These are phyloP conservation scores for Gibbula magus DNA, from an alignment of 2,888 invertebrate species.

Conservation along the genomic window DNA sequence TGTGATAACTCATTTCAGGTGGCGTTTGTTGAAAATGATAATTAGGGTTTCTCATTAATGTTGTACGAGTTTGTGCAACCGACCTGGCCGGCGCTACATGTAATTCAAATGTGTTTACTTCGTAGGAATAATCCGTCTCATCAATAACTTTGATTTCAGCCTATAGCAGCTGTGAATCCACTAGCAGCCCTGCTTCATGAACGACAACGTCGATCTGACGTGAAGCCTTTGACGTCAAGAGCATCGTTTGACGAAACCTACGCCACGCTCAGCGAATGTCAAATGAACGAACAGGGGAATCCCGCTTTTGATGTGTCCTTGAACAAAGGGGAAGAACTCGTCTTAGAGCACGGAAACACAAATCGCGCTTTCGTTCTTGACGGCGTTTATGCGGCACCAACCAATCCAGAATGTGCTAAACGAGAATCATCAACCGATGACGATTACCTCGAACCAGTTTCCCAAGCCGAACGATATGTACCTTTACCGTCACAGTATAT, in stretches of 20 bases:
- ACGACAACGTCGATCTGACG: too few relatives aligned
- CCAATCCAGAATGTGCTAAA: background rate
- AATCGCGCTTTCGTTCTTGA: background rate
- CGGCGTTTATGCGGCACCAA: background rate
- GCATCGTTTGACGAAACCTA: background rate
- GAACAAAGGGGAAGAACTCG: slow-evolving; percentile 2
- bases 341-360: background rate
- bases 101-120: too few relatives aligned
- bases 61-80: too few relatives aligned
- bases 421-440: background rate
- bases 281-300: background rate
- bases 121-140: too few relatives aligned
- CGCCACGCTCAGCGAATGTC: background rate
- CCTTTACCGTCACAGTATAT: background rate
- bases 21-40: too few relatives aligned
- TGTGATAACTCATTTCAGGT: too few relatives aligned
- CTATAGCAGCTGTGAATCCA: too few relatives aligned
- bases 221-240: too few relatives aligned
- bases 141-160: too few relatives aligned
- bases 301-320: background rate
- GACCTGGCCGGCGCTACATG: too few relatives aligned
- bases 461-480: background rate
- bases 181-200: too few relatives aligned
- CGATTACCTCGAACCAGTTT: background rate
- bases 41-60: too few relatives aligned